A percentile compares a stretch with the other conserved stretches of the same genome.
Conservation (phyloP, 2,113 vertebrate species). For the Dicerorhinus sumatrensis region DNA sequence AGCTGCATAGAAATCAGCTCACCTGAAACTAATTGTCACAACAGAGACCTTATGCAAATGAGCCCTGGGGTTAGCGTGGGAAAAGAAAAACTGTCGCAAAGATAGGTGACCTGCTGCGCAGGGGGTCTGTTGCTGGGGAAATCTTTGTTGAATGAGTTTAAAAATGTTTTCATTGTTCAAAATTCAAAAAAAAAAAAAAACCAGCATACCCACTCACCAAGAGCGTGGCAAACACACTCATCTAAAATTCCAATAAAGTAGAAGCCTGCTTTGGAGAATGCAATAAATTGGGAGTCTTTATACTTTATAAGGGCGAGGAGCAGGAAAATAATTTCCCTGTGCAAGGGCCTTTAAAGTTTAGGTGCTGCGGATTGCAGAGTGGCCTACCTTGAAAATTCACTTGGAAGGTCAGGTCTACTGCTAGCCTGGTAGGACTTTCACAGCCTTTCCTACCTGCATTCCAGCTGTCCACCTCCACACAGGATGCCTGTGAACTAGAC, state of each 20-base stretch:
- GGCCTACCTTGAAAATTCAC: slow-evolving; percentile 72
- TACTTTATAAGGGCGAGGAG: slow-evolving; percentile 82
- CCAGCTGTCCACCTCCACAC: slow-evolving; percentile 19
- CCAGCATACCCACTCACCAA: slow-evolving; percentile 83
- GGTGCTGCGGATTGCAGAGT: slow-evolving; percentile 64
- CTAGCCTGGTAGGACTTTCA: slow-evolving; percentile 73
- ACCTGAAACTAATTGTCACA: slow-evolving; percentile 99
- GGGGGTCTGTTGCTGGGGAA: slow-evolving; percentile 96
- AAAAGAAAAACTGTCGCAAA: slow-evolving; percentile 96
- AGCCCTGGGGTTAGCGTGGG: slow-evolving; percentile 98
- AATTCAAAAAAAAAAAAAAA: slow-evolving; percentile 84
- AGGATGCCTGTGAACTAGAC: neutral
- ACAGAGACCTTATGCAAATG: slow-evolving; percentile 98
- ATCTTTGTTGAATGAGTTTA: slow-evolving; percentile 95
- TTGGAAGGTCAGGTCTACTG: slow-evolving; percentile 27
- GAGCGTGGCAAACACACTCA: slow-evolving; percentile 88
- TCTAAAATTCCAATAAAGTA: slow-evolving; percentile 88
- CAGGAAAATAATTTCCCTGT: slow-evolving; percentile 84
- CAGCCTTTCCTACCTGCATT: slow-evolving; percentile 29
- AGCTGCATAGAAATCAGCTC: slow-evolving; percentile 97
- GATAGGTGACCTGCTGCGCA: slow-evolving; percentile 98
- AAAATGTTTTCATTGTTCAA: slow-evolving; percentile 93
- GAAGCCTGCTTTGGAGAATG: slow-evolving; percentile 82
- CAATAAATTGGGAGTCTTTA: slow-evolving; percentile 87
- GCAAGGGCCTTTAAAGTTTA: slow-evolving; percentile 83